Base-by-base conservation (phyloP, 2,888 invertebrate species). In the Pheosia gnoma region DNA sequence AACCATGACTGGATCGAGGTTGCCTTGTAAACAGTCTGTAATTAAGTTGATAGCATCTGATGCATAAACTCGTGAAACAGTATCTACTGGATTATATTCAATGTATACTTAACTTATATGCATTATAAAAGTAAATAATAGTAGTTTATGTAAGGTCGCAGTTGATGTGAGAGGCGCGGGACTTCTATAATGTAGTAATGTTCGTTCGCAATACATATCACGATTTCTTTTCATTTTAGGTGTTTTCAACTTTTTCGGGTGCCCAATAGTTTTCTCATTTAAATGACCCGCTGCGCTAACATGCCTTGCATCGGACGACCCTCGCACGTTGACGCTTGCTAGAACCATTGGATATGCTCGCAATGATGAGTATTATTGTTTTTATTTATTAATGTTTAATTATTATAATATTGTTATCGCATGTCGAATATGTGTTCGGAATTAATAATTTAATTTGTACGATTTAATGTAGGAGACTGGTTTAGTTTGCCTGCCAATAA, bases 241-340 rank as follows among this genome's bases (percentile, higher is more conserved):
- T 94, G 93, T 94, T 86, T 94, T 94, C 93, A 94, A 90, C 89
- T 94, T 94, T 93, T 94, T 94, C 86, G 94, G 94, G 84, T 94
- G 94, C 91, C 94, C 94, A 86, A 93, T 94, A 86, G 93, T 89
- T 88, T 94, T 94, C 93, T 93, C 94, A 81, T 93, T 93, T 89
- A 94, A 94, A 93, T 94, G 93, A 93, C 86, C 82, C 83, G 81
- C 81, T 86, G 86, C 86, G 88, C 78, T 83, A 81, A 84, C 91
- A 91, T 91, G 92, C 75, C 76, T 79, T 83, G 80, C 86, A 77
- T 76, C 82, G 91, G 90, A 88, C 84, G 65, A 75, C 83, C 78
- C 79, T 82, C 84, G 80, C 85, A 84, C 83, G 68, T 76, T 84
- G 86, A 87, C 85, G 90, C 92, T 90, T 91, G 89, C 87, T 91